These are phyloP conservation scores for Notodonta dromedarius DNA, from an alignment of 2,888 invertebrate genomes.

Conservation along the genomic window DNA sequence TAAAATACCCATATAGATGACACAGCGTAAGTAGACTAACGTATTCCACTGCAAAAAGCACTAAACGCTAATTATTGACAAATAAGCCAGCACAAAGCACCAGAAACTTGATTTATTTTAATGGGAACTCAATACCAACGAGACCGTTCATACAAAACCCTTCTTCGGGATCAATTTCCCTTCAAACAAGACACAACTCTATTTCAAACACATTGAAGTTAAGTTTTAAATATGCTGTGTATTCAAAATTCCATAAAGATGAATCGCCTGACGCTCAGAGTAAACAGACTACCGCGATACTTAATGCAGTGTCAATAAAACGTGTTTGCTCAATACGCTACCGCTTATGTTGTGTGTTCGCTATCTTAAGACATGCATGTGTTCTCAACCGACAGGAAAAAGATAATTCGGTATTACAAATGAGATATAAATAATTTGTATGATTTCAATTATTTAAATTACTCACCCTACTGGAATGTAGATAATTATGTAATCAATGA, in stretches of 20 bases:
- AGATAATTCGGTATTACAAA: background rate
- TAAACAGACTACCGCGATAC: constrained; percentile 55
- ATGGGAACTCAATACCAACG: constrained; percentile 42
- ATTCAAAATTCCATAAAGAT: constrained; percentile 26
- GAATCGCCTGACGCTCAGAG: constrained; percentile 26
- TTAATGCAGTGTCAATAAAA: constrained; percentile 57
- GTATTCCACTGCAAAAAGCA: constrained; percentile 5
- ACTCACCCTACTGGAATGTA: no score
- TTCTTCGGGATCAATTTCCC: constrained; percentile 13
- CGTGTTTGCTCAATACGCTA: constrained; percentile 48
- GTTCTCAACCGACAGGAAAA: constrained; percentile 3
- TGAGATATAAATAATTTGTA: no score
- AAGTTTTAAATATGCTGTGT: background rate
- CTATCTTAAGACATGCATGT: constrained; percentile 44
- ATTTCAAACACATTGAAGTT: background rate
- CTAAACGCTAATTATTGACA: constrained; percentile 13
- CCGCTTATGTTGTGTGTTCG: constrained; percentile 43
- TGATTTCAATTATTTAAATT: no score
- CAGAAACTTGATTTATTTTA: constrained; percentile 13
- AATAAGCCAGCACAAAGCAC: constrained; percentile 14
- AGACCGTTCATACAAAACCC: constrained; percentile 38
- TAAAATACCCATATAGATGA: no score
- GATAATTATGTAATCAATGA: no score
- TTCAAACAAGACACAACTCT: constrained; percentile 9
- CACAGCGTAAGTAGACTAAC: background rate